Percentiles rank a stretch among this genome's conserved stretches.
phyloP scores from a whole-genome alignment of 2,797 vertebrate genomes.

The Serranus cabrilla region DNA sequence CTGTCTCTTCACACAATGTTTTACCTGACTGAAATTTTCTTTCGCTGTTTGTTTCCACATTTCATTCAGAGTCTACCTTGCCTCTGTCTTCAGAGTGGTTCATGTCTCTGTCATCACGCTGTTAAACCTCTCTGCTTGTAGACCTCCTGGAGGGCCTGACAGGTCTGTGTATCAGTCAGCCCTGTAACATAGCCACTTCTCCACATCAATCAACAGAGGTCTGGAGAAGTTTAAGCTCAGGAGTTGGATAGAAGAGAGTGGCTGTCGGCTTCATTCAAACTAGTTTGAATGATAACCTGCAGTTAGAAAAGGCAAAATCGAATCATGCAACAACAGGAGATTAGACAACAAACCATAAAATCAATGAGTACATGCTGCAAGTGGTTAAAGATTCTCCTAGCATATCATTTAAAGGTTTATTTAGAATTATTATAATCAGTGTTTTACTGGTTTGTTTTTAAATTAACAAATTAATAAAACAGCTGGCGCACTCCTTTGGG shows the following conservation, averaged over 20 bases:
- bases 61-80: slow-evolving; percentile 45
- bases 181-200: slow-evolving; percentile 5
- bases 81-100: slow-evolving; percentile 45
- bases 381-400: neutral
- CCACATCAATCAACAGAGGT: slow-evolving; percentile 37
- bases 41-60: slow-evolving; percentile 32
- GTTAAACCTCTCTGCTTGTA: slow-evolving; percentile 58
- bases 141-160: slow-evolving; percentile 42
- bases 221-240: slow-evolving; percentile 43
- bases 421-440: neutral
- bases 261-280: slow-evolving; percentile 46
- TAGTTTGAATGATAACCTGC: slow-evolving; percentile 34
- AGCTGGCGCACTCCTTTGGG: neutral
- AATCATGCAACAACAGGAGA: neutral
- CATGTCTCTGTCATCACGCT: slow-evolving; percentile 48
- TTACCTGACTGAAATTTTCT: slow-evolving; percentile 15
- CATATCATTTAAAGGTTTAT: neutral
- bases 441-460: neutral
- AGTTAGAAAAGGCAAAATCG: neutral
- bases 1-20: slow-evolving; percentile 18
- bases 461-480: neutral
- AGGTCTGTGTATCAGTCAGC: slow-evolving; percentile 24
- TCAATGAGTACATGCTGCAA: neutral
- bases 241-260: slow-evolving; percentile 49
- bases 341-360: neutral